Evolutionary conservation across 2,113 vertebrate genomes (phyloP).

Genomic region (Choloepus hoffmanni): DNA sequence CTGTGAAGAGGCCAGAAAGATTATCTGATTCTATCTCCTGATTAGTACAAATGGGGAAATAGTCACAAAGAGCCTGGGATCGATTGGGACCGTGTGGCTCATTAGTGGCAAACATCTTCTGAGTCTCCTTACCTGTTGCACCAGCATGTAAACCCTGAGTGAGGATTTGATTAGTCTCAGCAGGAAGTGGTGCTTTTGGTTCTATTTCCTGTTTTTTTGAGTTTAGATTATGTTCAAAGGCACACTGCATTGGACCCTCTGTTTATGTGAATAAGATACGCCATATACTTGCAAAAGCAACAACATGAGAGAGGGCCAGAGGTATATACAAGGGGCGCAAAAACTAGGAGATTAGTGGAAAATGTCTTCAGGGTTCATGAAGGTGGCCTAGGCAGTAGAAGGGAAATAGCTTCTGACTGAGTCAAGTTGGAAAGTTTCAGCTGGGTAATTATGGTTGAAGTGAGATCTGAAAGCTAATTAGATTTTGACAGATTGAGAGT

Average conservation of each 20-base stretch:
- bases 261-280: background rate
- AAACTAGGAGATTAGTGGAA: background rate
- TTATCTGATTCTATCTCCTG: background rate
- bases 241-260: background rate
- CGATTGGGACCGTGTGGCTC: background rate
- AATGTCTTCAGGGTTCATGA: background rate
- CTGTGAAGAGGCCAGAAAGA: background rate
- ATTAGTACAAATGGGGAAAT: background rate
- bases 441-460: background rate
- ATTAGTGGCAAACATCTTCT: background rate
- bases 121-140: background rate
- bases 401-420: background rate
- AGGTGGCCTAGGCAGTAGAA: background rate
- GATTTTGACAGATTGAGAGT: background rate
- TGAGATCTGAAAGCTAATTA: background rate
- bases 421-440: background rate
- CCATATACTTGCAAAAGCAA: background rate
- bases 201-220: conserved; percentile 41
- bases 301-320: background rate
- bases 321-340: background rate
- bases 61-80: background rate
- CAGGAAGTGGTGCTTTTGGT: conserved; percentile 10
- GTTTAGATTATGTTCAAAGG: background rate
- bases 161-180: background rate
- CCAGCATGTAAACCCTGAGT: background rate